Evolutionary conservation across 1,140 invertebrate species (phyloP).

Genomic region (Colletes latitarsis): DNA sequence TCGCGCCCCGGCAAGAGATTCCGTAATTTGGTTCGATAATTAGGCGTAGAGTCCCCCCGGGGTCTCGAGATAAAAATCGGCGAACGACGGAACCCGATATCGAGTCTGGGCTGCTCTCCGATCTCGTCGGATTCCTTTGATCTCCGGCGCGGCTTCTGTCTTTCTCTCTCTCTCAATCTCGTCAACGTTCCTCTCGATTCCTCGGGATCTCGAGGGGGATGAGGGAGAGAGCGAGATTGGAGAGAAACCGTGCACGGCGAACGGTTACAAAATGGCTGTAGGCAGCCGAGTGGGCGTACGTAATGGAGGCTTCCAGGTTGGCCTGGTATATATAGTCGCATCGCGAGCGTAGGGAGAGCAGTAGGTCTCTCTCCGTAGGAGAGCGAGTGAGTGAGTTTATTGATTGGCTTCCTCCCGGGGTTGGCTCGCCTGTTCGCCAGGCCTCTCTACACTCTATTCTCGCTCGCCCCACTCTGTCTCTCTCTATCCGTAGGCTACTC

Average conservation of each 20-base stretch:
- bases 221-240: conserved; percentile 45
- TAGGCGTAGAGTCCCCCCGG: not conserved
- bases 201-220: conserved; percentile 45
- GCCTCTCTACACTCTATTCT: conserved; percentile 66
- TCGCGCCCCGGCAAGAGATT: not conserved
- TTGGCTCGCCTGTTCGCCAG: conserved; percentile 68
- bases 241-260: conserved; percentile 61
- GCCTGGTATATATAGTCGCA: conserved; percentile 59
- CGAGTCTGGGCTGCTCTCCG: not conserved
- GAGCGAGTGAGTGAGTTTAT: conserved; percentile 78
- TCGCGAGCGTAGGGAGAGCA: conserved; percentile 69
- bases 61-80: conserved; percentile 14
- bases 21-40: conserved; percentile 14
- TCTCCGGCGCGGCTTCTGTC: conserved; percentile 1
- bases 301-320: conserved; percentile 78
- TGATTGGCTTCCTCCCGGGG: conserved; percentile 80
- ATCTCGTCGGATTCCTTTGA: conserved; percentile 18
- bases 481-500: conserved; percentile 8
- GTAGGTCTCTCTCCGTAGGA: conserved; percentile 71
- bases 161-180: not conserved
- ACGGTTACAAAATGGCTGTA: conserved; percentile 80
- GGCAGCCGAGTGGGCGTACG: conserved; percentile 79
- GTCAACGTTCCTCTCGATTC: conserved; percentile 10
- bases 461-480: conserved; percentile 35
- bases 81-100: conserved; percentile 22